Base-by-base conservation (phyloP, 2,888 invertebrate genomes). In the Volucella inflata region DNA sequence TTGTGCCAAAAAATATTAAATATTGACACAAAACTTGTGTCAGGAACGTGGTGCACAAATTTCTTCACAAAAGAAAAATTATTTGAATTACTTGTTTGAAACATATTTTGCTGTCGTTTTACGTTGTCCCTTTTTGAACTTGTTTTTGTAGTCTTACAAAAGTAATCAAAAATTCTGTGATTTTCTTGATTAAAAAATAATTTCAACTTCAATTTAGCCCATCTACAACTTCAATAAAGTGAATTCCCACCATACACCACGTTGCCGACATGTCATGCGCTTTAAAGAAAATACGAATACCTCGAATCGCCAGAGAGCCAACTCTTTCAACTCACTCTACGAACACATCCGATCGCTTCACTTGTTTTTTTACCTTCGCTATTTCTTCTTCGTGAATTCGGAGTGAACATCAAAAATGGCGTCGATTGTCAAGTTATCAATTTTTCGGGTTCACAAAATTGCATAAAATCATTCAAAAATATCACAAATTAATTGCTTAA, bases 341-440 rank as follows among this genome's bases (percentile, higher is more conserved):
- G 76, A 81, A 85, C 85, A 77, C 85, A 81, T 59, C 85, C 85
- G 2, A 50, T 62, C 50, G 65, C 67, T 76, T 72, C 46, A 70
- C 71, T 72, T 85, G 81, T 81, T 68, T 75, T 79, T 59, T 59
- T 77, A 50, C 57, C 3, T 74, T 77, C 77, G 71, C 72, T 50
- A 74, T 77, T 76, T 64, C 76, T 59, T 55, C 72, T 72, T 81
- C 81, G 72, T 77, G 71, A 30, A 68, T 85, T 81, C 76, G 85
- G 85, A 82, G 74, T 87, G 77, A 82, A 78, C 77, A 72, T 72
- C 74, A 82, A 87, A 82, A 70, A 87, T 87, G 87, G 87, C 87
- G 87, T 82, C 87, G 77, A 87, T 87, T 87, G 87, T 82, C 70
- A 87, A 70, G 64, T 87, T 87, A 81, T 64, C 76, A 82, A 38